A percentile compares a stretch with the other conserved stretches of the same genome.
phyloP scores from a whole-genome alignment of 2,113 vertebrate species.

The Dascyllus trimaculatus region DNA sequence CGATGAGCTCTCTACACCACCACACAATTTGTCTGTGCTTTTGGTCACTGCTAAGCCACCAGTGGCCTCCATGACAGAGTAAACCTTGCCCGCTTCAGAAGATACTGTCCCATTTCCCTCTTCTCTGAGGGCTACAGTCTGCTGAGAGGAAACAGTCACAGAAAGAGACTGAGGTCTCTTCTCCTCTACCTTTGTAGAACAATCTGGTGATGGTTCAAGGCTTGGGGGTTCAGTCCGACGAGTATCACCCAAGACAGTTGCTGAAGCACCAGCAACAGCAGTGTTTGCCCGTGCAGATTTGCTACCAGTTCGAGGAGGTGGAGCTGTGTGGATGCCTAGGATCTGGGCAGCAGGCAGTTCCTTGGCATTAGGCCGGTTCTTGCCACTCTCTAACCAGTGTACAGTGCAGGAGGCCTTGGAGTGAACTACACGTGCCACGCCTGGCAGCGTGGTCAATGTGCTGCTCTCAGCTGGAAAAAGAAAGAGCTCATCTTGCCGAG shows the following conservation, averaged over 20 bases:
- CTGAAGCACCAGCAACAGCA: constrained; percentile 10
- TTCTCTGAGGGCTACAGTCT: constrained; percentile 36
- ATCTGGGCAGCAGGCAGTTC: constrained; percentile 95
- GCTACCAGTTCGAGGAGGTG: constrained; percentile 35
- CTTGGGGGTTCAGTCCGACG: constrained; percentile 59
- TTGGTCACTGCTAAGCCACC: constrained; percentile 30
- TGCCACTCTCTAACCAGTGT: constrained; percentile 96
- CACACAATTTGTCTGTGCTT: constrained; percentile 67
- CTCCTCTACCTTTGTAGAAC: constrained; percentile 67
- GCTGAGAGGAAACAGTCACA: constrained; percentile 40
- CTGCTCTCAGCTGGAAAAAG: constrained; percentile 94
- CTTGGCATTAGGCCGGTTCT: constrained; percentile 89
- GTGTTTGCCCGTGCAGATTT: constrained; percentile 66
- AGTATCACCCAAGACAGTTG: constrained; percentile 40
- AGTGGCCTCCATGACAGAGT: constrained; percentile 18
- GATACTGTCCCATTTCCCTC: constrained; percentile 46
- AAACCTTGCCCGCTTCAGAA: constrained; percentile 44
- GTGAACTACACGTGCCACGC: constrained; percentile 96
- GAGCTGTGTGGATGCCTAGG: constrained; percentile 90
- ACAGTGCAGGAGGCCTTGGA: constrained; percentile 98
- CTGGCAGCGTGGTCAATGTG: constrained; percentile 90
- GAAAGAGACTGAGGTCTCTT: constrained; percentile 46
- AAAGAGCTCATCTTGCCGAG: constrained; percentile 88
- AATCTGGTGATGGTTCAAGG: constrained; percentile 52
- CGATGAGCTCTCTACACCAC: constrained; percentile 37